Base-by-base conservation (phyloP, 2,888 invertebrate species). In the Acronicta aceris region DNA sequence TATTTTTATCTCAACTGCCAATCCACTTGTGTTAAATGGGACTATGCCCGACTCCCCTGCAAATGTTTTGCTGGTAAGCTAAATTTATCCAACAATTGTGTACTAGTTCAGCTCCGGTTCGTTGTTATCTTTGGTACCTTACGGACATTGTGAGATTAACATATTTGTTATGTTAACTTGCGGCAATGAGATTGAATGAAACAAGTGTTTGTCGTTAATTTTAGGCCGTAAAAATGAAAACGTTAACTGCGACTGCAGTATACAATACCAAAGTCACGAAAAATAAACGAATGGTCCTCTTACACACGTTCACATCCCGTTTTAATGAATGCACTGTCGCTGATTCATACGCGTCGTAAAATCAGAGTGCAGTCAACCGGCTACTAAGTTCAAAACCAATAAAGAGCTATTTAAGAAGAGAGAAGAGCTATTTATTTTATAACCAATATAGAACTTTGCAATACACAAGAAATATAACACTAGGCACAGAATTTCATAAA, bases 301-400 rank as follows among this genome's bases (percentile, higher is more conserved):
- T 79, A 82, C 75, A 79, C 77, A 78, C 78, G 74, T 68, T 74
- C 76, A 76, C 75, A 81, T 85, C 82, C 85, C 85, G 82, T 87
- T 87, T 84, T 83, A 85, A 85, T 83, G 84, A 88, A 87, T 82
- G 83, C 84, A 83, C 78, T 83, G 87, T 83, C 82, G 84, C 85
- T 88, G 89, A 91, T 86, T 91, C 89, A 90, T 85, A 83, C 81
- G 75, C 82, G 81, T 88, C 85, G 83, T 88, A 86, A 89, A 91
- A 88, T 86, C 84, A 85, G 83, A 86, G 81, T 81, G 83, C 85
- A 85, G 82, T 87, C 83, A 81, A 77, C 83, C 80, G 81, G 80
- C 70, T 81, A 87, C 86, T 84, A 78, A 82, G 81, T 82, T 85
- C 81, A 76, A 74, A 81, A 80, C 55, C 76, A 79, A 81, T 82